Percentiles rank a stretch among this genome's conserved stretches.
These are phyloP conservation scores for Miichthys miiuy DNA, from an alignment of 2,797 vertebrate genomes.

Conservation along the genomic window DNA sequence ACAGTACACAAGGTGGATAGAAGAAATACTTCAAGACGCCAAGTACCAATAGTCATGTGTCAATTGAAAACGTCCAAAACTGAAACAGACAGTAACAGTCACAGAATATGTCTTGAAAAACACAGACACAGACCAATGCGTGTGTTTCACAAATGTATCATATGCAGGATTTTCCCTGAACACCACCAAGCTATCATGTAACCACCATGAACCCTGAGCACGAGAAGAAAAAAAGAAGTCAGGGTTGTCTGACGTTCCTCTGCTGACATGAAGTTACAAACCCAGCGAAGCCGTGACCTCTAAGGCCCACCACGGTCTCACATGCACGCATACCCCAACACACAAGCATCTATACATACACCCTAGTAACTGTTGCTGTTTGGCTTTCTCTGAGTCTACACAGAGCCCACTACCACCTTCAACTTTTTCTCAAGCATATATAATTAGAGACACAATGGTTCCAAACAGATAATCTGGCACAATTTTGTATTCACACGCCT, in stretches of 20 bases:
- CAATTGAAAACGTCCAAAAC: neutral
- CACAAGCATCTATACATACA: slow-evolving; percentile 38
- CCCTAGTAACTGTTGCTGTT: slow-evolving; percentile 80
- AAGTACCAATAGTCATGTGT: neutral
- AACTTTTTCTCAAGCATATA: slow-evolving; percentile 43
- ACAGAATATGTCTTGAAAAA: neutral
- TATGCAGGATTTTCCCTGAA: neutral
- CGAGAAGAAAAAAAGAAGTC: slow-evolving; percentile 9
- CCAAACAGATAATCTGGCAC: neutral
- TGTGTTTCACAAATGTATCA: no score
- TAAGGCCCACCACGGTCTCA: slow-evolving; percentile 9
- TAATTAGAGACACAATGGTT: neutral
- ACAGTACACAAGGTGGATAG: no score
- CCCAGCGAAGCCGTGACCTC: slow-evolving; percentile 47
- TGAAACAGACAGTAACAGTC: neutral
- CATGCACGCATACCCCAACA: slow-evolving; percentile 20
- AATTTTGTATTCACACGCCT: neutral
- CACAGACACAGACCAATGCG: neutral
- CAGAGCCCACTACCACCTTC: slow-evolving; percentile 44
- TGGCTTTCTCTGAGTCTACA: slow-evolving; percentile 51
- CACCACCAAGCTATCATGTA: slow-evolving; percentile 25
- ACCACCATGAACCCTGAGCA: neutral
- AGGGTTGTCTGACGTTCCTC: slow-evolving; percentile 16
- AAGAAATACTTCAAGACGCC: neutral
- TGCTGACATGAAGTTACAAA: slow-evolving; percentile 49